These are phyloP conservation scores for Scaptodrosophila latifasciaeformis DNA, from an alignment of 2,888 invertebrate species.

Conservation along the genomic window DNA sequence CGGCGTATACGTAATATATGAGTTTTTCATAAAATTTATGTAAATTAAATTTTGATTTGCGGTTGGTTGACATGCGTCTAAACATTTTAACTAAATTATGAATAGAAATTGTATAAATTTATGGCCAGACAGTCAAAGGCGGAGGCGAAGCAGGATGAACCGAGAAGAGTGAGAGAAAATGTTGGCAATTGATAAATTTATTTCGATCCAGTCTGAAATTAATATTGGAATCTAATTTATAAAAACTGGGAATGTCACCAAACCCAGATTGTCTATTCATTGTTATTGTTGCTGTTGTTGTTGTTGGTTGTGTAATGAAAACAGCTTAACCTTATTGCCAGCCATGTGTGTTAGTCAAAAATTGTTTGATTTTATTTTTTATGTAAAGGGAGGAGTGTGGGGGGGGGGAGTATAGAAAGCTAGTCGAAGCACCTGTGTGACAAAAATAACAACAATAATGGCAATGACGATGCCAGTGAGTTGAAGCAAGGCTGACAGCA, in stretches of 20 bases:
- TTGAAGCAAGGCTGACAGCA: too few relatives aligned
- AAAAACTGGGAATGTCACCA: conserved; percentile 29
- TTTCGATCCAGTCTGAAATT: conserved; percentile 27
- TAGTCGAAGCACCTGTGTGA: too few relatives aligned
- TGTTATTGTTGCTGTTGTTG: background rate
- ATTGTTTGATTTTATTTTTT: too few relatives aligned
- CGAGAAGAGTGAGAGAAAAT: too few relatives aligned
- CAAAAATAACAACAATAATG: too few relatives aligned
- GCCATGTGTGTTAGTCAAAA: conserved; percentile 64
- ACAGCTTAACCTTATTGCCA: conserved; percentile 67
- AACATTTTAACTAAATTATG: background rate
- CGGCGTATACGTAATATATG: too few relatives aligned
- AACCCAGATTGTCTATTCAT: background rate
- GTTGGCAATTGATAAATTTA: conserved; percentile 2
- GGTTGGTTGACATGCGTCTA: background rate
- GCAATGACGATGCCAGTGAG: too few relatives aligned
- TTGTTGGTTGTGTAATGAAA: conserved; percentile 45
- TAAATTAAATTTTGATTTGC: background rate
- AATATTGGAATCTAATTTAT: conserved; percentile 67
- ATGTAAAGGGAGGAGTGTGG: too few relatives aligned
- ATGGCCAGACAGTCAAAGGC: too few relatives aligned
- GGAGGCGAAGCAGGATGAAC: too few relatives aligned
- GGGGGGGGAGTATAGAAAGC: too few relatives aligned
- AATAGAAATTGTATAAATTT: too few relatives aligned
- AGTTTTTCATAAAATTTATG: background rate